Conservation (phyloP, 2,113 vertebrate genomes). For the Alouatta palliata region DNA sequence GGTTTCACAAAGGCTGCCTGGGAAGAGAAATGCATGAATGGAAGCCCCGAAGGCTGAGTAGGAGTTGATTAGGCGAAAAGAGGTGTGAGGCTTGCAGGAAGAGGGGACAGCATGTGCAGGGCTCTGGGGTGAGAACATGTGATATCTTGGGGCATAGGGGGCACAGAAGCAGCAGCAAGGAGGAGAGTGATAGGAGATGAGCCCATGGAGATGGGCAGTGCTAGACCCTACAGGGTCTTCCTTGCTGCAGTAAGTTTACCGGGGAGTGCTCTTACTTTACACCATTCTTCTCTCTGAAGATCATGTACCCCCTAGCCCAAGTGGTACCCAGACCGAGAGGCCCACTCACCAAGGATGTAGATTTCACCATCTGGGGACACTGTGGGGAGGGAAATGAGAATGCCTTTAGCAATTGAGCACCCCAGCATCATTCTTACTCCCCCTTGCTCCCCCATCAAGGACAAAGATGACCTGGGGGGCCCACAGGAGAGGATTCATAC, state of each 20-base stretch:
- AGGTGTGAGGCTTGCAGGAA: not conserved
- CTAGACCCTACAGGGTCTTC: not conserved
- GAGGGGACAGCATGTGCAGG: not conserved
- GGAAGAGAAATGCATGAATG: not conserved
- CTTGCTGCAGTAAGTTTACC: not conserved
- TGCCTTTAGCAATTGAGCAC: not conserved
- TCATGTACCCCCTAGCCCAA: not conserved
- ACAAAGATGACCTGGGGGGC: not conserved
- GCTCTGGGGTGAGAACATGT: fast-evolving
- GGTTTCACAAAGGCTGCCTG: not conserved
- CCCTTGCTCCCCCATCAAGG: not conserved
- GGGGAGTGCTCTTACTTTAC: not conserved
- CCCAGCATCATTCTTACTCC: not conserved
- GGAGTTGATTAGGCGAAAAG: not conserved
- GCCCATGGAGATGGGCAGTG: not conserved
- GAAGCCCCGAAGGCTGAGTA: not conserved
- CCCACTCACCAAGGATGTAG: conserved; percentile 81
- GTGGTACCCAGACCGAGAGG: not conserved
- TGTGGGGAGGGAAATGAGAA: conserved; percentile 67
- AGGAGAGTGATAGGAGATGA: not conserved
- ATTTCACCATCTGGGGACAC: conserved; percentile 76
- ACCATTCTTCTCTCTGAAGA: not conserved
- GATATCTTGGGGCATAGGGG: no score
- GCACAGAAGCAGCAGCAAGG: not conserved
- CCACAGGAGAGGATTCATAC: not conserved